A percentile compares a stretch with the other conserved stretches of the same genome.
phyloP scores from a whole-genome alignment of 2,888 invertebrate species.

The Sphecodes monilicornis region DNA sequence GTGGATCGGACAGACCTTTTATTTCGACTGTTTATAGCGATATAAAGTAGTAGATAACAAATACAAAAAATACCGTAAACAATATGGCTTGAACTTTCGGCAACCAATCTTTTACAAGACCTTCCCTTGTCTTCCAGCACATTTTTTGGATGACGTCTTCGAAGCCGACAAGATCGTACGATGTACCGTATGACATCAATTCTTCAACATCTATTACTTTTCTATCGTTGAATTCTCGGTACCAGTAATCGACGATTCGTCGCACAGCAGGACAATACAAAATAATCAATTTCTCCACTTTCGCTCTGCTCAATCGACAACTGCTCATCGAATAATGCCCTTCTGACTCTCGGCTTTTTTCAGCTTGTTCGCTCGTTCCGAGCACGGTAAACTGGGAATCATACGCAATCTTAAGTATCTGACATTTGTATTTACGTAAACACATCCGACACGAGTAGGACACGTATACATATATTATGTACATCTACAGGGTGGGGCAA shows the following conservation, averaged over 20 bases:
- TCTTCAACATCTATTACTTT: constrained; percentile 87
- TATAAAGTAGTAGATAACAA: neutral
- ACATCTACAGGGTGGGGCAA: too few relatives aligned
- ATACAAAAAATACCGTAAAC: constrained; percentile 84
- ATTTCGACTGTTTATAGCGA: neutral
- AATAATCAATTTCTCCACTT: constrained; percentile 88
- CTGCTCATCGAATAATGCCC: constrained; percentile 60
- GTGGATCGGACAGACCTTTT: neutral
- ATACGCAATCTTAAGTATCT: neutral
- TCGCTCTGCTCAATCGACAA: constrained; percentile 82
- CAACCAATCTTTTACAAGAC: constrained; percentile 89
- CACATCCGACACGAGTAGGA: too few relatives aligned
- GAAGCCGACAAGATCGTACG: constrained; percentile 90
- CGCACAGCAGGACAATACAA: constrained; percentile 93
- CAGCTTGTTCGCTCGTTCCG: constrained; percentile 31
- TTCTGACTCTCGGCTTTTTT: constrained; percentile 62
- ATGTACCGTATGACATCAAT: constrained; percentile 86
- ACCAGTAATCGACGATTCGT: constrained; percentile 93
- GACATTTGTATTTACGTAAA: too few relatives aligned
- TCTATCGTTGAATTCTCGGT: constrained; percentile 89
- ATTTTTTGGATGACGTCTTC: constrained; percentile 86
- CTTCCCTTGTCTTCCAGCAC: constrained; percentile 89
- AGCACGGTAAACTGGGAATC: neutral
- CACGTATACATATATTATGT: too few relatives aligned
- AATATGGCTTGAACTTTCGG: constrained; percentile 88